phyloP scores from a whole-genome alignment of 2,888 invertebrate genomes.

The Chaitophorus viminalis region DNA sequence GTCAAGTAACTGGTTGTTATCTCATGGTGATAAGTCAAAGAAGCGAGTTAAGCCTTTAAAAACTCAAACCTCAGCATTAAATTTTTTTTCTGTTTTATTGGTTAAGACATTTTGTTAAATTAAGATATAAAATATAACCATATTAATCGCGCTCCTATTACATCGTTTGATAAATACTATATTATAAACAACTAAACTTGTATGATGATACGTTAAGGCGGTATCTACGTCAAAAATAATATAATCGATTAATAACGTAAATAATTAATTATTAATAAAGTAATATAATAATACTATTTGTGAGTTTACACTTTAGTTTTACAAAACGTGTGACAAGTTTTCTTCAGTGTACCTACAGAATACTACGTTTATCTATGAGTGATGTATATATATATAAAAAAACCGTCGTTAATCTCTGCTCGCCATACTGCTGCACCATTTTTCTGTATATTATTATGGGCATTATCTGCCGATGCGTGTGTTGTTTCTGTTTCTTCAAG shows the following conservation, averaged over 20 bases:
- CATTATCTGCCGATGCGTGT: background rate
- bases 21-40: background rate
- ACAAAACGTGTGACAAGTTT: background rate
- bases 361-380: background rate
- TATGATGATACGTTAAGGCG: no score
- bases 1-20: background rate
- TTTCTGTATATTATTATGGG: background rate
- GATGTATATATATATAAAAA: no score
- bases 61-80: no score
- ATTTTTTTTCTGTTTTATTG: no score
- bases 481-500: background rate
- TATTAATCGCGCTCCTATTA: background rate
- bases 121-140: no score
- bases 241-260: background rate
- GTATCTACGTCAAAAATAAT: background rate
- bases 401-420: background rate
- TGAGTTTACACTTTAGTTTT: background rate
- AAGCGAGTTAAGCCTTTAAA: no score
- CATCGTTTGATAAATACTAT: background rate
- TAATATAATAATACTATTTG: background rate
- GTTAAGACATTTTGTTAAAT: no score
- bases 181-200: no score
- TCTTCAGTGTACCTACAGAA: background rate
- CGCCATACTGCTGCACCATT: background rate
- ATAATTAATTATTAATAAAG: background rate